Percentiles rank a stretch among this genome's conserved stretches.
phyloP scores from a whole-genome alignment of 2,888 invertebrate genomes.

The Uropetala carovei region DNA sequence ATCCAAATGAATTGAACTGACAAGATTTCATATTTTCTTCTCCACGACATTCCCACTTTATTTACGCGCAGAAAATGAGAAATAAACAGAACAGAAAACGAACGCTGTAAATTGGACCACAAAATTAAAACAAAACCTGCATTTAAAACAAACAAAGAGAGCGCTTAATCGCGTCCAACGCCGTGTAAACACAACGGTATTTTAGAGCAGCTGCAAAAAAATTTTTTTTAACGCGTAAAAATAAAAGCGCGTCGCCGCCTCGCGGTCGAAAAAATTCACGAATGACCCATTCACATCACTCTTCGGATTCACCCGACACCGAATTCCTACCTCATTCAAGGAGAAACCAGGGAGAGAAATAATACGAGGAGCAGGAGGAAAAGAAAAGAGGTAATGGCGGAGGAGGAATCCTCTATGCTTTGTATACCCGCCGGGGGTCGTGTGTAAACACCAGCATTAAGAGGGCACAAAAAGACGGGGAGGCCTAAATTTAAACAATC shows the following conservation, averaged over 20 bases:
- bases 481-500: constrained; percentile 17
- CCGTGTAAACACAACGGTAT: not conserved
- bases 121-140: too few species aligned
- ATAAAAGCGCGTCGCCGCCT: not conserved
- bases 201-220: not conserved
- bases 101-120: too few species aligned
- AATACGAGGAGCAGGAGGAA: too few species aligned
- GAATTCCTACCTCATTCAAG: constrained; percentile 8
- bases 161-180: not conserved
- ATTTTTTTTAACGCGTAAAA: too few species aligned
- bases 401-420: not conserved
- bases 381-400: too few species aligned
- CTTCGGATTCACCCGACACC: not conserved
- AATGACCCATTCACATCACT: constrained; percentile 1
- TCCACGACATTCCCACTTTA: too few species aligned
- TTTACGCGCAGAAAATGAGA: not conserved
- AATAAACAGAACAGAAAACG: not conserved
- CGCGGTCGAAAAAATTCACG: not conserved
- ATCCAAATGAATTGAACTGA: too few species aligned
- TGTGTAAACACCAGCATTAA: constrained; percentile 49
- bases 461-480: constrained; percentile 37
- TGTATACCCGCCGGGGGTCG: constrained; percentile 8
- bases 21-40: too few species aligned
- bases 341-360: too few species aligned
- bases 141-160: not conserved